phyloP scores from a whole-genome alignment of 2,888 invertebrate genomes.

The Tipula unca region DNA sequence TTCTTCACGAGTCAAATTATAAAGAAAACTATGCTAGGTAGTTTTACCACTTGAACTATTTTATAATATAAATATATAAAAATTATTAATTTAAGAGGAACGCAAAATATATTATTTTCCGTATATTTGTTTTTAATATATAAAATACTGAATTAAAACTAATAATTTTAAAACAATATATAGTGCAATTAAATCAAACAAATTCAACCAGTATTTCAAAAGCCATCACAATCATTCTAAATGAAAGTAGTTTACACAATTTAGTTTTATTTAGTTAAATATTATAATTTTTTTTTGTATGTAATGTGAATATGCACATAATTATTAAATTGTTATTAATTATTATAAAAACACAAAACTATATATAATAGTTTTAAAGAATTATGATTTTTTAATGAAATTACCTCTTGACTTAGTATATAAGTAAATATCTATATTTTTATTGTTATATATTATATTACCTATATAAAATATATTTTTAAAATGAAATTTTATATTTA shows the following conservation, averaged over 20 bases:
- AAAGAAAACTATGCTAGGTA: background rate
- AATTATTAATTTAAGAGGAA: background rate
- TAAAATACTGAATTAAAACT: constrained; percentile 4
- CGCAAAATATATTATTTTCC: background rate
- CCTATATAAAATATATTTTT: background rate
- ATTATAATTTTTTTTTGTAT: background rate
- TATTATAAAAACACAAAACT: background rate
- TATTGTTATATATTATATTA: background rate
- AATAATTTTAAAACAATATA: background rate
- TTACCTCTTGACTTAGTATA: background rate
- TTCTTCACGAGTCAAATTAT: background rate
- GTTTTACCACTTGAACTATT: background rate
- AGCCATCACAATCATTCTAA: background rate
- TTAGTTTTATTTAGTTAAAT: background rate
- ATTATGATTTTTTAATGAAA: background rate
- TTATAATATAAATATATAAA: no score
- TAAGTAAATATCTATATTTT: background rate
- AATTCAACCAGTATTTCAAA: background rate
- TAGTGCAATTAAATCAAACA: background rate
- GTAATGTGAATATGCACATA: background rate
- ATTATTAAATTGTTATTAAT: background rate
- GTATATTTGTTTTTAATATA: background rate
- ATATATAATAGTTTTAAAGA: background rate
- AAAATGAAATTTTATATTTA: background rate
- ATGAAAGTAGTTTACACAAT: background rate